Evolutionary conservation across 2,888 invertebrate species (phyloP).

Genomic region (Philereme transversata): DNA sequence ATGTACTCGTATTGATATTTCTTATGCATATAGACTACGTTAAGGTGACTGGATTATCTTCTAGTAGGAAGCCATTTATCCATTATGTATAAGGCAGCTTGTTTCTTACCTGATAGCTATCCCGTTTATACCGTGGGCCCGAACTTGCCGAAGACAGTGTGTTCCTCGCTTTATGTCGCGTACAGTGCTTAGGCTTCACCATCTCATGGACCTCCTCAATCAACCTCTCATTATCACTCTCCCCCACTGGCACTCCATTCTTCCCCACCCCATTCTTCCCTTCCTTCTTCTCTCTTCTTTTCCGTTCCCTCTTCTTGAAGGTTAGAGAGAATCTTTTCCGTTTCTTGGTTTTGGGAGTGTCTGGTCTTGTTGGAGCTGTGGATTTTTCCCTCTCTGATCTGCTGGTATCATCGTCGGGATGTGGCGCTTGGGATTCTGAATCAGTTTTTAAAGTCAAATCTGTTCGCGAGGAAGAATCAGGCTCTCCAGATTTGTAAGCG

Average conservation of each 20-base stretch:
- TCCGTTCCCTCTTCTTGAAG: constrained; percentile 76
- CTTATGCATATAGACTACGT: too few species aligned
- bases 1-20: too few species aligned
- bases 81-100: background rate
- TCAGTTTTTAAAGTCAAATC: constrained; percentile 74
- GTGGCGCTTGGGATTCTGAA: constrained; percentile 70
- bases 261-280: constrained; percentile 63
- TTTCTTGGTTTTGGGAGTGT: constrained; percentile 76
- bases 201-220: constrained; percentile 66
- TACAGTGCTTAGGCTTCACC: constrained; percentile 67
- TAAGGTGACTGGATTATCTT: too few species aligned
- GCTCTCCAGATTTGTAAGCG: constrained; percentile 70
- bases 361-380: constrained; percentile 65
- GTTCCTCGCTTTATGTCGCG: constrained; percentile 67
- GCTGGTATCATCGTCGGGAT: constrained; percentile 76
- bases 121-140: constrained; percentile 81
- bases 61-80: too few species aligned
- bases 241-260: constrained; percentile 63
- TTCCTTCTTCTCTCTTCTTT: constrained; percentile 74
- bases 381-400: constrained; percentile 76
- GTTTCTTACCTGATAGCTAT: constrained; percentile 77
- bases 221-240: constrained; percentile 76
- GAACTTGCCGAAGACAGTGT: constrained; percentile 75
- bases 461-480: constrained; percentile 72
- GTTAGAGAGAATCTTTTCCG: constrained; percentile 76